A percentile compares a stretch with the other conserved stretches of the same genome.
Conservation (phyloP, 2,797 vertebrate species). For the Anniella stebbinsi region DNA sequence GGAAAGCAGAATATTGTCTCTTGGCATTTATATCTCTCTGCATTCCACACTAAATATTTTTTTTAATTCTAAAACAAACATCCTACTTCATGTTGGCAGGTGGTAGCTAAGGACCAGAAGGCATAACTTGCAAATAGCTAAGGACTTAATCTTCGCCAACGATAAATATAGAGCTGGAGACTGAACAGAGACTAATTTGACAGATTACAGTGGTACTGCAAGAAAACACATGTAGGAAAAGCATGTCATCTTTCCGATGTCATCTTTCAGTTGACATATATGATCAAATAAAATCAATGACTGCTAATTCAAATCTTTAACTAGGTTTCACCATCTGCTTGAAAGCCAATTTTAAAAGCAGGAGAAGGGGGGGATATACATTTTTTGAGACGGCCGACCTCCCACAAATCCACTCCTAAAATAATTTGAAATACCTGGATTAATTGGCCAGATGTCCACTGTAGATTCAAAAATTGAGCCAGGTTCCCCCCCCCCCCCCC, state of each 20-base stretch:
- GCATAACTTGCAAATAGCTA: not conserved
- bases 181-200: not conserved
- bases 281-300: slow-evolving; percentile 39
- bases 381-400: slow-evolving; percentile 47
- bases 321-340: slow-evolving; percentile 47
- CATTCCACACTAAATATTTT: slow-evolving; percentile 29
- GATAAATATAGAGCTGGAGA: slow-evolving; percentile 45
- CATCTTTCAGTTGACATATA: slow-evolving; percentile 32
- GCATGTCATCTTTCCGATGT: not conserved
- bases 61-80: slow-evolving; percentile 35
- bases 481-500: not conserved
- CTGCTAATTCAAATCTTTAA: slow-evolving; percentile 5
- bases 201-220: not conserved
- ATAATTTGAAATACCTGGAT: not conserved
- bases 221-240: not conserved
- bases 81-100: slow-evolving; percentile 22
- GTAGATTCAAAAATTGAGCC: not conserved
- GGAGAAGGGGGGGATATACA: not conserved
- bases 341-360: not conserved
- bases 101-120: slow-evolving; percentile 19
- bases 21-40: not conserved
- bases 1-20: not conserved
- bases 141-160: not conserved
- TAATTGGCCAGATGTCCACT: not conserved
- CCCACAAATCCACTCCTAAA: slow-evolving; percentile 10